Conservation (phyloP, 2,888 invertebrate species). For the Antheraea assamensis region DNA sequence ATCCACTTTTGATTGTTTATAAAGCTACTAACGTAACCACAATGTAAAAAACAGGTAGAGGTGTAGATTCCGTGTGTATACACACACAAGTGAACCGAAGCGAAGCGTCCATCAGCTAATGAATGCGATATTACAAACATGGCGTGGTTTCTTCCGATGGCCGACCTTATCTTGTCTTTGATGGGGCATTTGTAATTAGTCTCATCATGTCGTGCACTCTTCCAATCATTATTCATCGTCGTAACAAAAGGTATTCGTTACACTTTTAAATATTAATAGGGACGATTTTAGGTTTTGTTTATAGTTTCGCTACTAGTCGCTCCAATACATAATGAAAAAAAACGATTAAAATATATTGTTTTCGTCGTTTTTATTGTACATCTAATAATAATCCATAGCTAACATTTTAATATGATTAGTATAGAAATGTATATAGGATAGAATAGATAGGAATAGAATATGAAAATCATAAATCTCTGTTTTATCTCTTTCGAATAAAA, state of each 20-base stretch:
- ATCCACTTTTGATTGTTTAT: conserved; percentile 18
- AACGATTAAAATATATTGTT: no score
- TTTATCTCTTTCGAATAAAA: no score
- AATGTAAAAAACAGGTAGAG: conserved; percentile 26
- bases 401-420: no score
- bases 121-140: conserved; percentile 79
- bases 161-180: conserved; percentile 79
- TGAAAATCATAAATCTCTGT: no score
- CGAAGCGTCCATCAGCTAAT: conserved; percentile 77
- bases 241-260: neutral
- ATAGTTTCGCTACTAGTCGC: neutral
- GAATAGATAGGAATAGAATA: no score
- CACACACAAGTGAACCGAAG: no score
- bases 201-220: conserved; percentile 43
- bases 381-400: no score
- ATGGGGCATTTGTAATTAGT: conserved; percentile 78
- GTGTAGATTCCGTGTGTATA: conserved; percentile 31
- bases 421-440: no score
- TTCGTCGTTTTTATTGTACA: no score
- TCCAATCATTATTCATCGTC: conserved; percentile 27
- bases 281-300: neutral
- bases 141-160: conserved; percentile 74
- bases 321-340: no score
- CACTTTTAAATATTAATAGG: neutral
- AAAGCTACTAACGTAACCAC: conserved; percentile 30